A percentile compares a stretch with the other conserved stretches of the same genome.
Evolutionary conservation across 2,888 invertebrate species (phyloP).

Genomic region (Emmelina monodactyla): DNA sequence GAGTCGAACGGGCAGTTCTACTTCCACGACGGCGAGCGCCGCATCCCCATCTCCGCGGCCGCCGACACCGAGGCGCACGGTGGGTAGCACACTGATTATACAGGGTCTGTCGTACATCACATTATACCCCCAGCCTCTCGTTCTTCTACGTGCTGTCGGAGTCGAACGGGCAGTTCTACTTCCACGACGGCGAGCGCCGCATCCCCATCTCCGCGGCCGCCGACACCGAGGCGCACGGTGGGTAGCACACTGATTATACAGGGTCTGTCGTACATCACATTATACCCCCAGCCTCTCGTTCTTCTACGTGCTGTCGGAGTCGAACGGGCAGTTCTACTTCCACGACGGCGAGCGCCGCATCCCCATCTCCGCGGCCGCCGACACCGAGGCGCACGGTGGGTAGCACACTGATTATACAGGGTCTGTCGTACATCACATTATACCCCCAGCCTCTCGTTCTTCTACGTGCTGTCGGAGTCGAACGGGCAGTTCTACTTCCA

Average conservation of each 20-base stretch:
- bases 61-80: conserved; percentile 10
- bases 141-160: conserved; percentile 53
- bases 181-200: conserved; percentile 48
- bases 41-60: conserved; percentile 40
- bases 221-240: conserved; percentile 10
- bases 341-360: conserved; percentile 50
- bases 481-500: conserved; percentile 57
- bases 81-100: too few species aligned
- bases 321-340: conserved; percentile 53
- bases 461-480: conserved; percentile 52
- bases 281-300: conserved; percentile 29
- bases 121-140: conserved; percentile 26
- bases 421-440: too few species aligned
- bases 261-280: too few species aligned
- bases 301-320: conserved; percentile 53
- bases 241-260: too few species aligned
- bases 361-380: conserved; percentile 31
- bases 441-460: conserved; percentile 32
- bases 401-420: too few species aligned
- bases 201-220: conserved; percentile 36
- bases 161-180: conserved; percentile 52
- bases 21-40: conserved; percentile 50
- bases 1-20: conserved; percentile 54
- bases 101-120: too few species aligned
- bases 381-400: conserved; percentile 10